Base-by-base conservation (phyloP, 2,113 vertebrate species). In the Lagopus leucura region DNA sequence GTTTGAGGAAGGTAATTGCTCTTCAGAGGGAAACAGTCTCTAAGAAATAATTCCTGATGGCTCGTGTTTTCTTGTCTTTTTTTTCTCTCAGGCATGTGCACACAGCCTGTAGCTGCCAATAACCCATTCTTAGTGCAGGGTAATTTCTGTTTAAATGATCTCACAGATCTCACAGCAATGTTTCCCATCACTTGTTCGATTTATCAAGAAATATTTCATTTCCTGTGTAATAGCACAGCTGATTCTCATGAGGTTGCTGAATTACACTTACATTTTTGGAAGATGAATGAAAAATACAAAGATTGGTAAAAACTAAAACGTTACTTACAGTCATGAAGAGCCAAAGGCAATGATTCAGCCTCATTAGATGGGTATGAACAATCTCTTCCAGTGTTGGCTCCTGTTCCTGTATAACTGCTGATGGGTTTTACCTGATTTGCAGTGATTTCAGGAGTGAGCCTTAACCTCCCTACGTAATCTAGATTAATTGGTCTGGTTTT, bases 221-320 rank as follows among this genome's bases (percentile, higher is more conserved):
- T 94, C 30, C 77, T 83, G 76, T 75, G 19, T 67, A 71, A 73
- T 43, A 72, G 57, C 32, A 66, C 34, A 88, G 52, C 27, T 52
- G 69, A 83, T 93, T 52, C 61, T 78, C 70, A n/a, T 64, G 55
- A 90, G 24, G 16, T 82, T 93, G 36, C 21, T 74, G 85, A 92
- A 89, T 95, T 94, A 89, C 43, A 52, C 47, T 42, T 80, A 64
- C n/a, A n/a, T 74, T 89, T 87, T 87, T 66, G 15, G 60, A 89
- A 86, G 55, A 71, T 24, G 60, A 84, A 74, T 50, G 50, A 52
- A 30, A 88, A 90, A 94, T 88, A 92, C 58, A 90, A 92, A 76
- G 74, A 79, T 70, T 76, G 36, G 30, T 92, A 87, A 8, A 63
- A 90, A 76, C 21, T 21, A 88, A 69, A 87, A 54, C 50, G 70